Percentiles rank a stretch among this genome's conserved stretches.
Evolutionary conservation across 2,888 invertebrate genomes (phyloP).

Genomic region (Mythimna pallens): DNA sequence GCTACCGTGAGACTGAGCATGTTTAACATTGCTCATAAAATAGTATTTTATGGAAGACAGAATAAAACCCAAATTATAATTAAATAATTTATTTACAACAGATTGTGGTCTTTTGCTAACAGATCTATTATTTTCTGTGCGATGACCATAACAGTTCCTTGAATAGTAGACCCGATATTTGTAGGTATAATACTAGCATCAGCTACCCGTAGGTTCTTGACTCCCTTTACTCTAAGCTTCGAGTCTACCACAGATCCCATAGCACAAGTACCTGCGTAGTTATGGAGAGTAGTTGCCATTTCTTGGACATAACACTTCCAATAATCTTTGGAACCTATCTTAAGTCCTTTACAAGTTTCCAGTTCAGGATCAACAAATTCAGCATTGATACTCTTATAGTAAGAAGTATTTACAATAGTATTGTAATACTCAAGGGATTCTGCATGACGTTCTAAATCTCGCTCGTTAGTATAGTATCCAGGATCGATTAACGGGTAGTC

Average conservation of each 20-base stretch:
- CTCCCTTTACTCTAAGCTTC: constrained; percentile 91
- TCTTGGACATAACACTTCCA: constrained; percentile 91
- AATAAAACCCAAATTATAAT: not conserved
- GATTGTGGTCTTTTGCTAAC: constrained; percentile 41
- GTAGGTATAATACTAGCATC: constrained; percentile 94
- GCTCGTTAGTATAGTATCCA: constrained; percentile 88
- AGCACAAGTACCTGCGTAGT: constrained; percentile 92
- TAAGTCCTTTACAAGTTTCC: constrained; percentile 51
- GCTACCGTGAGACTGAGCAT: no score
- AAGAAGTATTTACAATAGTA: constrained; percentile 77
- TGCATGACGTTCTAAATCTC: constrained; percentile 85
- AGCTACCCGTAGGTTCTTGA: constrained; percentile 91
- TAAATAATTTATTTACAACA: constrained; percentile 21
- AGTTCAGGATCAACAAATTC: constrained; percentile 65
- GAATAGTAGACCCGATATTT: constrained; percentile 92
- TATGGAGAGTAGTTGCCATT: constrained; percentile 61
- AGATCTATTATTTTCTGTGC: constrained; percentile 90
- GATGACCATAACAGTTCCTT: constrained; percentile 93
- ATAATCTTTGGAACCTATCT: constrained; percentile 88
- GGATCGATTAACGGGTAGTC: constrained; percentile 90
- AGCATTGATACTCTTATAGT: constrained; percentile 78
- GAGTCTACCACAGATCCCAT: constrained; percentile 94
- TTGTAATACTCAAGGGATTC: constrained; percentile 74
- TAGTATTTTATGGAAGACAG: not conserved
- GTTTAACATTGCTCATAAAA: not conserved